A percentile compares a stretch with the other conserved stretches of the same genome.
phyloP scores from a whole-genome alignment of 2,888 invertebrate species.

The Protophormia terraenovae region DNA sequence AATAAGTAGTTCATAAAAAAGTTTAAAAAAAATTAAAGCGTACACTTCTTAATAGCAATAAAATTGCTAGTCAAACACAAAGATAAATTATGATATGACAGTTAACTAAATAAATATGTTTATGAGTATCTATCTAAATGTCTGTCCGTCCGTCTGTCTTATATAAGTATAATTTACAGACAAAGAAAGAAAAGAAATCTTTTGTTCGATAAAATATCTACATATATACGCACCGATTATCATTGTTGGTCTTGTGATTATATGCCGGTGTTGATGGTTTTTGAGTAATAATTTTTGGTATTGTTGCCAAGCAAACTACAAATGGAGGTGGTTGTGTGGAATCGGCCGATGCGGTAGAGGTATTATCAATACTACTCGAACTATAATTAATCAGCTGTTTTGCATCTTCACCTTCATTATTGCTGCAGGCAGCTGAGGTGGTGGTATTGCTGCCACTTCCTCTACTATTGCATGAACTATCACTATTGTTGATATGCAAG shows the following conservation, averaged over 20 bases:
- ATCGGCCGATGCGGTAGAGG: slow-evolving; percentile 30
- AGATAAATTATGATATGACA: not conserved
- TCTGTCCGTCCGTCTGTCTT: not conserved
- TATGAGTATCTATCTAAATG: not conserved
- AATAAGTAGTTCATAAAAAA: not conserved
- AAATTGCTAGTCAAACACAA: not conserved
- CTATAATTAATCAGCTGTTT: slow-evolving; percentile 42
- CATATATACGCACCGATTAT: slow-evolving; percentile 60
- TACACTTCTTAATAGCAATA: not conserved
- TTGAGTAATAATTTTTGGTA: slow-evolving; percentile 9
- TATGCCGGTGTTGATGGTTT: not conserved
- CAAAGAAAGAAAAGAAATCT: slow-evolving; percentile 28
- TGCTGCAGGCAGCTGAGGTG: not conserved
- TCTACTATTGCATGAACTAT: not conserved
- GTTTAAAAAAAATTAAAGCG: not conserved
- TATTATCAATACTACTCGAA: slow-evolving; percentile 35
- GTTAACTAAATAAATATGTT: not conserved
- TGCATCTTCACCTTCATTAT: not conserved
- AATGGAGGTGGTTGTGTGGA: not conserved
- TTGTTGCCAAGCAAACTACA: not conserved
- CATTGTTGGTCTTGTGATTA: slow-evolving; percentile 21
- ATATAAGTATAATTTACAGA: not conserved
- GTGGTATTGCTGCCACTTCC: not conserved
- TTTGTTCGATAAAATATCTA: slow-evolving; percentile 32
- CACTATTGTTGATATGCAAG: not conserved